These are phyloP conservation scores for Aegithalos caudatus DNA, from an alignment of 2,113 vertebrate species.

Conservation along the genomic window DNA sequence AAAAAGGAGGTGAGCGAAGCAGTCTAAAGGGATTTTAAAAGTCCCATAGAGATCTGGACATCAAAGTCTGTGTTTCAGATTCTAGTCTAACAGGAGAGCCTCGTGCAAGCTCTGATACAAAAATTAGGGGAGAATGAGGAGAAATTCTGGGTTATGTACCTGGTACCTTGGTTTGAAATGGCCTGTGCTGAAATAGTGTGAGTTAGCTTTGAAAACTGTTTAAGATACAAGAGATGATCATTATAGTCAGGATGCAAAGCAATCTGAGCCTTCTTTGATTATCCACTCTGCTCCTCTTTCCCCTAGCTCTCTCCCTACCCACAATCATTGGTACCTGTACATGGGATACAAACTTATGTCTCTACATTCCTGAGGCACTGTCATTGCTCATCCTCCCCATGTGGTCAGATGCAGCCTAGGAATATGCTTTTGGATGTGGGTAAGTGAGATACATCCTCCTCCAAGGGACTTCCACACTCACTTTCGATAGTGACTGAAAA, in stretches of 20 bases:
- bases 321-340: no score
- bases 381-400: neutral
- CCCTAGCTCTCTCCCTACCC: fast-evolving
- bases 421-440: neutral
- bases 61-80: neutral
- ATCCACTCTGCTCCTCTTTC: neutral
- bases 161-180: neutral
- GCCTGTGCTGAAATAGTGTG: neutral
- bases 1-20: neutral
- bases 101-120: neutral
- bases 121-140: neutral
- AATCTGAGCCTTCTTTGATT: neutral
- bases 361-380: neutral
- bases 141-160: neutral
- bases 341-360: neutral
- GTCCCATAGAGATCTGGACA: neutral
- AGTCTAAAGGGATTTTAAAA: neutral
- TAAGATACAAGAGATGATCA: neutral
- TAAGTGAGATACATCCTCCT: neutral
- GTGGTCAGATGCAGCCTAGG: neutral
- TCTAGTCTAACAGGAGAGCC: neutral
- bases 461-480: fast-evolving
- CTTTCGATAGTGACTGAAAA: neutral
- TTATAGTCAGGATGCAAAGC: neutral
- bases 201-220: neutral